phyloP scores from a whole-genome alignment of 2,797 vertebrate species.

The Coendou prehensilis region DNA sequence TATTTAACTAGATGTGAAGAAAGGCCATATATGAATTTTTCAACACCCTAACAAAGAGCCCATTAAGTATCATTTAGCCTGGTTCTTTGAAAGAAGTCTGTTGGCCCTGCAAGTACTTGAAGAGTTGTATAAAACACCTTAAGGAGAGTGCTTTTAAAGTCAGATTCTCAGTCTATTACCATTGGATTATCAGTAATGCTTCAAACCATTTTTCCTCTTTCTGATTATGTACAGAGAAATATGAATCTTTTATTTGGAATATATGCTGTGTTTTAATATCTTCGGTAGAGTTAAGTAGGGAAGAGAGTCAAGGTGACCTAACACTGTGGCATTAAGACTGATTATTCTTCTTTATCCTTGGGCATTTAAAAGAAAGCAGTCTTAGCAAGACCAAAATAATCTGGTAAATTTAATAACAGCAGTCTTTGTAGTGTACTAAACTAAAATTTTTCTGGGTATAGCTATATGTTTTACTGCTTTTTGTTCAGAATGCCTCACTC shows the following conservation, averaged over 20 bases:
- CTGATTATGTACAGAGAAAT: not conserved
- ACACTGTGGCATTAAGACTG: not conserved
- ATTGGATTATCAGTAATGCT: not conserved
- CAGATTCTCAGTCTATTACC: not conserved
- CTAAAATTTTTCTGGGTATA: constrained; percentile 59
- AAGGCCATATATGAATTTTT: not conserved
- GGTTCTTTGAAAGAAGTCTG: not conserved
- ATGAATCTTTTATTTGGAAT: constrained; percentile 2
- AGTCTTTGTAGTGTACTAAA: constrained; percentile 66
- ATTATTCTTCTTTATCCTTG: constrained; percentile 61
- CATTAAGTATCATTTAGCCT: not conserved
- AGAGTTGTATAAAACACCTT: not conserved
- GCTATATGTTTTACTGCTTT: not conserved
- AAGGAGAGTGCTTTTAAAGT: not conserved
- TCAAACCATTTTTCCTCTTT: not conserved
- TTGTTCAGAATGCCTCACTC: not conserved
- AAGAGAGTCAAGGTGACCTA: not conserved
- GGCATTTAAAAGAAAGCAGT: constrained; percentile 56
- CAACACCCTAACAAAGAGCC: not conserved
- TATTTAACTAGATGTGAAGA: constrained; percentile 16
- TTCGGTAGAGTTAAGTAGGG: not conserved
- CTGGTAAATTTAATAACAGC: constrained; percentile 59
- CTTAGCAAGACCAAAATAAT: constrained; percentile 72
- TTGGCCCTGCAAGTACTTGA: constrained; percentile 44
- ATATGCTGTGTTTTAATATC: not conserved